Conservation (phyloP, 1,140 invertebrate species). For the Odontomachus brunneus region DNA sequence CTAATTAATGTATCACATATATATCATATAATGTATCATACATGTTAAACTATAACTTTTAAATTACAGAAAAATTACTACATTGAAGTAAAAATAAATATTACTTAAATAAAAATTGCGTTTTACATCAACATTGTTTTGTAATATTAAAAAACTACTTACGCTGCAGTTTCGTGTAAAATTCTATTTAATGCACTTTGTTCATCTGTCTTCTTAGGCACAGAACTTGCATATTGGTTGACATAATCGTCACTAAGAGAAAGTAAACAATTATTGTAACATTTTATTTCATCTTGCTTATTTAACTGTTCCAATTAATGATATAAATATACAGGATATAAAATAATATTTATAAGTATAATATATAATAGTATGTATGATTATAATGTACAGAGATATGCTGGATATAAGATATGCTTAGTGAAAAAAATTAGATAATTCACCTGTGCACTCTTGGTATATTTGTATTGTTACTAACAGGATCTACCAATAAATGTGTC, state of each 20-base stretch:
- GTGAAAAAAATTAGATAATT: slow-evolving; percentile 39
- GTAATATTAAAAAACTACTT: slow-evolving; percentile 82
- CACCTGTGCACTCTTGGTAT: slow-evolving; percentile 87
- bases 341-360: too few species aligned
- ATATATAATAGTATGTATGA: too few species aligned
- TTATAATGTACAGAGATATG: too few species aligned
- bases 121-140: not conserved
- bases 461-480: slow-evolving; percentile 88
- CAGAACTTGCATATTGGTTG: slow-evolving; percentile 87
- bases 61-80: not conserved
- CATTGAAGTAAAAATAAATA: not conserved
- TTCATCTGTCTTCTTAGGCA: slow-evolving; percentile 93
- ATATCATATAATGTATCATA: too few species aligned
- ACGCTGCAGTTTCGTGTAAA: slow-evolving; percentile 95
- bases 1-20: too few species aligned
- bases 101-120: not conserved
- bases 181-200: slow-evolving; percentile 95
- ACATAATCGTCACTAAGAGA: slow-evolving; percentile 88
- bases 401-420: too few species aligned
- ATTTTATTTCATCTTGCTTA: slow-evolving; percentile 13
- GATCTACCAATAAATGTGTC: slow-evolving; percentile 89
- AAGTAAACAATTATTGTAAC: slow-evolving; percentile 58
- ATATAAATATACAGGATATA: too few species aligned
- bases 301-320: too few species aligned
- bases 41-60: too few species aligned